Percentiles rank a stretch among this genome's conserved stretches.
Conservation (phyloP, 1,140 invertebrate species). For the Lasaia peninsularis region DNA sequence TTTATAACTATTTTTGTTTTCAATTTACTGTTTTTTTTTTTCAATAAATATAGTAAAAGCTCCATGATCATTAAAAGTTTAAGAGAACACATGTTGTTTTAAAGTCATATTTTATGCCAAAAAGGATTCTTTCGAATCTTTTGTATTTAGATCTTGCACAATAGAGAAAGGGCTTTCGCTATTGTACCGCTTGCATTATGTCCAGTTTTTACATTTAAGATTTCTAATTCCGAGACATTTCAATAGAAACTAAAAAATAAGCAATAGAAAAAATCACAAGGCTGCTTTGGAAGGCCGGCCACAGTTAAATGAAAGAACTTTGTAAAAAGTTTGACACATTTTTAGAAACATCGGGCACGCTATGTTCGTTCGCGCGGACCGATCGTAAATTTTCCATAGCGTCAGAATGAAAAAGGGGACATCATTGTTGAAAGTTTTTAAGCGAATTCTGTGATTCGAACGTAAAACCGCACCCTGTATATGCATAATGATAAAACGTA, state of each 20-base stretch:
- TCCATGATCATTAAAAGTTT: background rate
- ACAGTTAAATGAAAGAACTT: conserved; percentile 73
- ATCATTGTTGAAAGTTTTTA: conserved; percentile 74
- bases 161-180: conserved; percentile 46
- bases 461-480: conserved; percentile 48
- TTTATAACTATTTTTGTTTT: background rate
- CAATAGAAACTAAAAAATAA: conserved; percentile 70
- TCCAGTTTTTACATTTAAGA: conserved; percentile 55
- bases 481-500: conserved; percentile 45
- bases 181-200: conserved; percentile 40
- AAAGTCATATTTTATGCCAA: background rate
- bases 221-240: conserved; percentile 58
- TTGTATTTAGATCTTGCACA: conserved; percentile 16
- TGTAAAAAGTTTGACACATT: conserved; percentile 76
- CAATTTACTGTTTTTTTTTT: background rate
- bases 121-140: conserved; percentile 16
- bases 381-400: conserved; percentile 71
- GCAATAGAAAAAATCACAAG: conserved; percentile 67
- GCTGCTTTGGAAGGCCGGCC: conserved; percentile 67
- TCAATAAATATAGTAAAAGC: background rate
- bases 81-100: background rate
- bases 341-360: conserved; percentile 74
- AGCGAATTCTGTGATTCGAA: conserved; percentile 56
- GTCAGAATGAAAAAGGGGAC: conserved; percentile 74
- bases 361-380: conserved; percentile 52